A percentile compares a stretch with the other conserved stretches of the same genome.
These are phyloP conservation scores for Tragelaphus imberbis DNA, from an alignment of 2,113 vertebrate species.

Conservation along the genomic window DNA sequence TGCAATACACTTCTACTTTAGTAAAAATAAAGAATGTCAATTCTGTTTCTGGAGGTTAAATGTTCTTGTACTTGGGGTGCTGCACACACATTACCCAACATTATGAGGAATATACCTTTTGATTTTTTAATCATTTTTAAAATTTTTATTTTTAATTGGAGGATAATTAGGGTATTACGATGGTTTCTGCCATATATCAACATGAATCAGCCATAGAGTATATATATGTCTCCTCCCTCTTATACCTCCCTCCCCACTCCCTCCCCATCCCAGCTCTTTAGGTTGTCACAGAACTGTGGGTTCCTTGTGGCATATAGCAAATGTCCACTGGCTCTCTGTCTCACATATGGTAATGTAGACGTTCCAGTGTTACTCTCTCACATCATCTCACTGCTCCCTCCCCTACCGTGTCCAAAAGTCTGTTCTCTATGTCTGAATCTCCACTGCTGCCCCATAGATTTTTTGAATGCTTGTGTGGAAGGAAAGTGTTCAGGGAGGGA, in stretches of 20 bases:
- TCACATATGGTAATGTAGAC: not conserved
- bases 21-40: not conserved
- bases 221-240: not conserved
- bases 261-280: not conserved
- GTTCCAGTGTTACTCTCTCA: not conserved
- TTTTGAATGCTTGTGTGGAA: not conserved
- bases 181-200: not conserved
- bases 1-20: not conserved
- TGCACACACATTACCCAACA: not conserved
- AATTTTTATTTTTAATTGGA: not conserved
- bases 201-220: not conserved
- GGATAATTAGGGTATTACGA: not conserved
- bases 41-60: slow-evolving; percentile 19
- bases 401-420: not conserved
- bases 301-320: not conserved
- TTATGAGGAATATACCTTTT: not conserved
- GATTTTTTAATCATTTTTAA: not conserved
- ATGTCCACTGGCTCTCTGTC: not conserved
- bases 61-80: not conserved
- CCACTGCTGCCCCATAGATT: not conserved
- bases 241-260: not conserved
- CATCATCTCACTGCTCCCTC: not conserved
- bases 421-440: not conserved
- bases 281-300: not conserved
- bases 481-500: not conserved